Conservation (phyloP, 1,140 invertebrate species). For the Rhagoletis pomonella region DNA sequence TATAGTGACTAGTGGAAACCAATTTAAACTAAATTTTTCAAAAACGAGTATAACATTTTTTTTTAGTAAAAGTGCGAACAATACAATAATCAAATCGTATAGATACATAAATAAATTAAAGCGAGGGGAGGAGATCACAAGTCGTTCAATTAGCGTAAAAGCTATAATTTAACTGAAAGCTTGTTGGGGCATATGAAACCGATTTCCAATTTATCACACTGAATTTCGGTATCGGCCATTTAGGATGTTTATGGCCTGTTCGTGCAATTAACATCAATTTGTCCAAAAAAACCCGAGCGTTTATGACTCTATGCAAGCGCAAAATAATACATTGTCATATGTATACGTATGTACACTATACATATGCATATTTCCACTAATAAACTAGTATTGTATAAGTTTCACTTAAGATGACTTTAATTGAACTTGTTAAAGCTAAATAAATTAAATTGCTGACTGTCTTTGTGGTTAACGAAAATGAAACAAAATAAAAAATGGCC, state of each 20-base stretch:
- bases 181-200: slow-evolving; percentile 22
- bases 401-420: slow-evolving; percentile 3
- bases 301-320: background rate
- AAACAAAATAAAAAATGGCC: background rate
- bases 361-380: background rate
- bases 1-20: slow-evolving; percentile 1
- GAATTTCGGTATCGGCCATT: slow-evolving; percentile 27
- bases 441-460: slow-evolving; percentile 24
- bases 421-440: slow-evolving; percentile 38
- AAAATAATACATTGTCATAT: background rate
- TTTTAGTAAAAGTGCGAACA: slow-evolving; percentile 8
- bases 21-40: slow-evolving; percentile 29
- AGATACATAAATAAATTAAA: background rate
- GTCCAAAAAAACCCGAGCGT: slow-evolving; percentile 14
- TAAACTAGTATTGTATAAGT: slow-evolving; percentile 25
- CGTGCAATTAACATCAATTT: slow-evolving; percentile 45
- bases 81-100: background rate
- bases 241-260: slow-evolving; percentile 21
- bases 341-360: background rate
- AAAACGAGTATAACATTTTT: background rate
- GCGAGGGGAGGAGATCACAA: background rate
- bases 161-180: slow-evolving; percentile 48
- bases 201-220: slow-evolving; percentile 45
- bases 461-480: slow-evolving; percentile 8
- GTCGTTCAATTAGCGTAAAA: slow-evolving; percentile 35